Evolutionary conservation across 1,140 invertebrate species (phyloP).

Genomic region (Scylla paramamosain): DNA sequence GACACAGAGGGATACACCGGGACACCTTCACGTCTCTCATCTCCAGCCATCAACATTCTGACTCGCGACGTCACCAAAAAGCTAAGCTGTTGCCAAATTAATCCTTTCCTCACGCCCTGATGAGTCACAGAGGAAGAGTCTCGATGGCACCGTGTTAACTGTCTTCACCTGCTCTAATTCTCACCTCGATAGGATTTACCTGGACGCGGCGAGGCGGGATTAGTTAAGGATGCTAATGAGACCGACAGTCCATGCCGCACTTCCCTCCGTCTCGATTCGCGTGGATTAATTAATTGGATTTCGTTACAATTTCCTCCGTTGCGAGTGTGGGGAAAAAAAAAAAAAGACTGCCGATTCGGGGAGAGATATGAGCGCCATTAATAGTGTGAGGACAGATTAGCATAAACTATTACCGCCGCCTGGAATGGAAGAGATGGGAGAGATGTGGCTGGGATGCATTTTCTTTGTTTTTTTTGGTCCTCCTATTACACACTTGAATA

Average conservation of each 20-base stretch:
- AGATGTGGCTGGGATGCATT: too few relatives aligned
- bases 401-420: not conserved
- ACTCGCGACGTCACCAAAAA: too few relatives aligned
- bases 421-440: not conserved
- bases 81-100: too few relatives aligned
- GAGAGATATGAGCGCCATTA: not conserved
- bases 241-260: not conserved
- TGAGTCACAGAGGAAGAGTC: not conserved
- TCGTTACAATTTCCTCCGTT: not conserved
- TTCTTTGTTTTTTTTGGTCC: too few relatives aligned
- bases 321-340: not conserved
- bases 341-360: not conserved
- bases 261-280: not conserved
- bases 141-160: not conserved
- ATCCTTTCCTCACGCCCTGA: not conserved
- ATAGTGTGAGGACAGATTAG: not conserved
- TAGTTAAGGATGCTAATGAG: not conserved
- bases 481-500: too few relatives aligned
- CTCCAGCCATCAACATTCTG: too few relatives aligned
- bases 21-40: too few relatives aligned
- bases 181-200: not conserved
- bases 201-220: not conserved
- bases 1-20: too few relatives aligned
- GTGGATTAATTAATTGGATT: not conserved
- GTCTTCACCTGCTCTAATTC: not conserved